Evolutionary conservation across 1,140 invertebrate genomes (phyloP), one percentile per base, ranked within the genome.

Genomic region (Scaptodrosophila lebanonensis): DNA sequence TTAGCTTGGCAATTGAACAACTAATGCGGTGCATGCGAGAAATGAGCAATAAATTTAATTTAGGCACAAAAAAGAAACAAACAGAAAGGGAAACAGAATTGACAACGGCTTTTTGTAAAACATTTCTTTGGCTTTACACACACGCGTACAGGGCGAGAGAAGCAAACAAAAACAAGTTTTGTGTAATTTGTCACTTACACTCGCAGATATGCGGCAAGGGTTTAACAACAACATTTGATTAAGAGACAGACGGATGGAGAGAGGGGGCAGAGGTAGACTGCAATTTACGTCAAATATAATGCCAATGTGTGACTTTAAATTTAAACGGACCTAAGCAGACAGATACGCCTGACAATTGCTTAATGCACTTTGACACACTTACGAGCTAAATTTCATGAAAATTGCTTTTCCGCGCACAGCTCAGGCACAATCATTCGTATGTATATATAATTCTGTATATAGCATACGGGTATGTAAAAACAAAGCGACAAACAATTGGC

Each of bases 351-450:
- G 68, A 50, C 73, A 77, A 77, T 77, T 77, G 75, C 65, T 65
- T 77, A 79, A 79, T 77, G 68, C 64, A 79, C 68, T 79, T 73
- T 73, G 73, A 77, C 73, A 77, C 65, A 77, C 68, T 79, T 77
- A 73, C 64, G 67, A 66, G 71, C 44, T 4, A 25, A 25, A 7
- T 50, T 40, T 50, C 33, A 29, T 16, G 43, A 49, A 33, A 61
- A 53, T 66, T 61, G 18, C 56, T 49, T 48, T 27, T 32, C 43
- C n/a, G n/a, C n/a, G n/a, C n/a, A n/a, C n/a, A n/a, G n/a, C n/a
- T n/a, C n/a, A n/a, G n/a, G n/a, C n/a, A n/a, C n/a, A n/a, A n/a
- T n/a, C n/a, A n/a, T n/a, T n/a, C n/a, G n/a, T n/a, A n/a, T n/a
- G n/a, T n/a, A n/a, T n/a, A n/a, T n/a, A n/a, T n/a, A n/a, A n/a